Conservation (phyloP, 2,888 invertebrate genomes). For the Ennomos quercinarius region DNA sequence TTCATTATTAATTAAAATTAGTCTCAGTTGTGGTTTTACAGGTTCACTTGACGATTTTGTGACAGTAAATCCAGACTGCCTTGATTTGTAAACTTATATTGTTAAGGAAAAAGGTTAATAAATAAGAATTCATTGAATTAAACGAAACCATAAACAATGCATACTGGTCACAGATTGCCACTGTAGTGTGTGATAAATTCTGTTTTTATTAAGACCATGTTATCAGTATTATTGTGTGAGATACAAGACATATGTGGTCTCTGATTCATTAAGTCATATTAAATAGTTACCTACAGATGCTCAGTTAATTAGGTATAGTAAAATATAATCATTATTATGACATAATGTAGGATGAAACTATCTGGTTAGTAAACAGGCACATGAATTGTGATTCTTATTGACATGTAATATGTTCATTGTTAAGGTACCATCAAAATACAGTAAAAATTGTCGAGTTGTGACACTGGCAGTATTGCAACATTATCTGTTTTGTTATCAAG, state of each 20-base stretch:
- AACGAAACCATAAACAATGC: conserved; percentile 47
- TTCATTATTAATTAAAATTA: conserved; percentile 54
- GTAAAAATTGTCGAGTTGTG: no score
- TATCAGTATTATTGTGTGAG: conserved; percentile 61
- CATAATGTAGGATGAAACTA: conserved; percentile 8
- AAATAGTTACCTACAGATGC: conserved; percentile 34
- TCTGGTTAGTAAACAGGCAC: no score
- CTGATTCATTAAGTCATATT: conserved; percentile 58
- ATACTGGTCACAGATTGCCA: conserved; percentile 45
- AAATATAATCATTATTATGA: conserved; percentile 28
- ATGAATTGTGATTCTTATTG: no score
- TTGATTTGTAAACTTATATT: conserved; percentile 56
- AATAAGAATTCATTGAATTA: conserved; percentile 27
- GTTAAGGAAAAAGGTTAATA: conserved; percentile 7
- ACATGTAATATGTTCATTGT: no score
- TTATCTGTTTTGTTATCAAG: no score
- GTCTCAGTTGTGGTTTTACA: conserved; percentile 45
- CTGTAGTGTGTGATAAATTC: conserved; percentile 50
- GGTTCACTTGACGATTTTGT: conserved; percentile 68
- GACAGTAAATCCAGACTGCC: conserved; percentile 60
- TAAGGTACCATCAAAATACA: no score
- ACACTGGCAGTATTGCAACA: no score
- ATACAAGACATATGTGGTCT: conserved; percentile 58
- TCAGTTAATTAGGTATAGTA: conserved; percentile 26
- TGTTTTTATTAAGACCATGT: conserved; percentile 64